Percentiles rank a stretch among this genome's conserved stretches.
Conservation (phyloP, 2,797 vertebrate species). For the Crenuchus spilurus region DNA sequence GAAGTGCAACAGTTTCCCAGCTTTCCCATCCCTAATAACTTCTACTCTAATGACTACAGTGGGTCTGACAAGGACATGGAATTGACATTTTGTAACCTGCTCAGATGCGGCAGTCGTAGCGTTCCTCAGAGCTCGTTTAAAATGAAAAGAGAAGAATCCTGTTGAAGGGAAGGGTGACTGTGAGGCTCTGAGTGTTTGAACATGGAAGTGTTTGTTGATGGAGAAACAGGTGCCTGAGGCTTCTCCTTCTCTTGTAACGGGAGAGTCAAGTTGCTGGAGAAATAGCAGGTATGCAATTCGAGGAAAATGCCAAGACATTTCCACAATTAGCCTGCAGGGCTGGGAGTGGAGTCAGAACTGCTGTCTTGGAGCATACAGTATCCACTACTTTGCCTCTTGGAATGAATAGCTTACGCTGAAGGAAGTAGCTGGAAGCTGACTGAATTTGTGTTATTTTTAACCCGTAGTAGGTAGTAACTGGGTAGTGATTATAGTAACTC, state of each 20-base stretch:
- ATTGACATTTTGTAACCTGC: neutral
- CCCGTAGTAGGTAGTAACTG: constrained; percentile 8
- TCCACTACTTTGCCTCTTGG: constrained; percentile 45
- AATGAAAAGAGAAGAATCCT: neutral
- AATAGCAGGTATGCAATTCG: constrained; percentile 53
- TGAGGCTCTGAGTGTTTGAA: constrained; percentile 13
- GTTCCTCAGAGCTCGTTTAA: neutral
- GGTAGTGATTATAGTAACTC: neutral
- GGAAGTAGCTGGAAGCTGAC: constrained; percentile 53
- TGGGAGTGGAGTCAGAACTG: constrained; percentile 33
- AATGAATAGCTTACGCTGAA: constrained; percentile 60
- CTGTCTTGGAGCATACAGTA: constrained; percentile 42
- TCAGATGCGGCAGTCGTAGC: neutral
- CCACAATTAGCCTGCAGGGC: constrained; percentile 54
- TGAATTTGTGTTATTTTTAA: constrained; percentile 63
- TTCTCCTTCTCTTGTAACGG: constrained; percentile 39
- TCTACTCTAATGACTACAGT: neutral
- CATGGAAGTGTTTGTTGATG: constrained; percentile 48
- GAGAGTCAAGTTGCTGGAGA: constrained; percentile 49
- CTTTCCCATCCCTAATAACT: neutral
- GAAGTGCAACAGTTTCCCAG: neutral
- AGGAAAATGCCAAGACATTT: constrained; percentile 49
- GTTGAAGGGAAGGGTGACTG: constrained; percentile 24
- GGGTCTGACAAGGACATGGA: constrained; percentile 2
- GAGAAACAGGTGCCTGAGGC: constrained; percentile 55